These are phyloP conservation scores for Odontamblyopus rebecca DNA, from an alignment of 2,797 vertebrate species.

Conservation along the genomic window DNA sequence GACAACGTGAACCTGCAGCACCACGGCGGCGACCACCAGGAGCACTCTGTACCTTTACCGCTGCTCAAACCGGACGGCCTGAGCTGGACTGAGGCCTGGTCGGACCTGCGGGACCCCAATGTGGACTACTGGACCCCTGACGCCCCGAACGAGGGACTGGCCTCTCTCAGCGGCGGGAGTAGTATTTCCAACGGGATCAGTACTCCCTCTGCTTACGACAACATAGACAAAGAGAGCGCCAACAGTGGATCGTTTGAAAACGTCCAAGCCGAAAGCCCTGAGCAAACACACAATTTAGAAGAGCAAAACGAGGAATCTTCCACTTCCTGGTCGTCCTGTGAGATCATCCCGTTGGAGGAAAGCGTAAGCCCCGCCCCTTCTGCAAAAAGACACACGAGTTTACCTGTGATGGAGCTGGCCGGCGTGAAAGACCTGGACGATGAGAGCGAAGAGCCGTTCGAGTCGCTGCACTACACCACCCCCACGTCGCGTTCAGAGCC, in stretches of 20 bases:
- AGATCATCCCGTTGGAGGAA: slow-evolving; percentile 67
- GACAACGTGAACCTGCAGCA: slow-evolving; percentile 18
- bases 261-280: not conserved
- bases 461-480: slow-evolving; percentile 55
- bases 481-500: slow-evolving; percentile 63
- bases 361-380: slow-evolving; percentile 16
- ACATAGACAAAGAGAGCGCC: slow-evolving; percentile 53
- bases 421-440: not conserved
- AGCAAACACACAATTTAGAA: slow-evolving; percentile 14
- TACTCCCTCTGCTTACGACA: slow-evolving; percentile 75
- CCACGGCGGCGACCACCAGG: not conserved
- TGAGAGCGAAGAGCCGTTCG: slow-evolving; percentile 26
- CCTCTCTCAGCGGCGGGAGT: slow-evolving; percentile 54
- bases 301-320: slow-evolving; percentile 47
- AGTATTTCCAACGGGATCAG: slow-evolving; percentile 73
- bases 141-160: not conserved
- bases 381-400: slow-evolving; percentile 28
- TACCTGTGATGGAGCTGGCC: slow-evolving; percentile 16
- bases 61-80: slow-evolving; percentile 15
- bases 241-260: slow-evolving; percentile 12
- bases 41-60: not conserved
- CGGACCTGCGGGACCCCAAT: not conserved
- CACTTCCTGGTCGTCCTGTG: slow-evolving; percentile 77
- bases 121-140: slow-evolving; percentile 42
- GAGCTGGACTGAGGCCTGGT: slow-evolving; percentile 53